Evolutionary conservation across 2,888 invertebrate genomes (phyloP).

Genomic region (Xestia ashworthii): DNA sequence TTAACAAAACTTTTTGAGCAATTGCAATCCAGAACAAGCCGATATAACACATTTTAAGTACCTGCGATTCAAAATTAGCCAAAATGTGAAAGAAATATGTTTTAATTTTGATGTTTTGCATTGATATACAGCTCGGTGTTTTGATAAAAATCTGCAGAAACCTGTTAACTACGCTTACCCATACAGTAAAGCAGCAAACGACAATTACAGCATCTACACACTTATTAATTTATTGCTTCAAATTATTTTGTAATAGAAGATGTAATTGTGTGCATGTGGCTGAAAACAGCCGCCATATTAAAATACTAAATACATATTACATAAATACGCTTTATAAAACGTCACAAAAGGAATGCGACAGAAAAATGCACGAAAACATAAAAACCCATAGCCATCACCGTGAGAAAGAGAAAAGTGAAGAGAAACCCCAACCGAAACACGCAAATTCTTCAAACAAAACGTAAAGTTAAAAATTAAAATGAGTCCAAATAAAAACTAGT

Average conservation of each 20-base stretch:
- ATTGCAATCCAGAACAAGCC: constrained; percentile 60
- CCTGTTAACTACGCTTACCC: constrained; percentile 61
- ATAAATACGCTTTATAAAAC: constrained; percentile 62
- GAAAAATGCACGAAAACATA: constrained; percentile 78
- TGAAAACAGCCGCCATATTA: constrained; percentile 48
- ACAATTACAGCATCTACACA: constrained; percentile 65
- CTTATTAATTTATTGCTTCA: constrained; percentile 3
- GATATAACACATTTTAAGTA: constrained; percentile 46
- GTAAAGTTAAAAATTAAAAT: constrained; percentile 49
- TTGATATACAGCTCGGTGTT: constrained; percentile 51
- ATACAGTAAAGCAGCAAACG: constrained; percentile 61
- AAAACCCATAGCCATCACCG: constrained; percentile 86
- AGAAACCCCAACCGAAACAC: constrained; percentile 82
- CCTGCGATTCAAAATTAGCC: constrained; percentile 58
- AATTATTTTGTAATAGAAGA: constrained; percentile 43
- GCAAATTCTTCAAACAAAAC: constrained; percentile 85
- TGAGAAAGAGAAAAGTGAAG: constrained; percentile 72
- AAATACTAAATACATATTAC: constrained; percentile 47
- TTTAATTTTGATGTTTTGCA: constrained; percentile 49
- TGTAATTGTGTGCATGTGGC: constrained; percentile 57
- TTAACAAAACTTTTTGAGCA: constrained; percentile 51
- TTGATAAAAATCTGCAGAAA: constrained; percentile 34
- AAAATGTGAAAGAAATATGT: constrained; percentile 37
- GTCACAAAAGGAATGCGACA: constrained; percentile 73
- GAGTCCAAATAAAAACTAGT: constrained; percentile 57